Evolutionary conservation across 2,113 vertebrate species (phyloP).

Genomic region (Poicephalus meyeri): DNA sequence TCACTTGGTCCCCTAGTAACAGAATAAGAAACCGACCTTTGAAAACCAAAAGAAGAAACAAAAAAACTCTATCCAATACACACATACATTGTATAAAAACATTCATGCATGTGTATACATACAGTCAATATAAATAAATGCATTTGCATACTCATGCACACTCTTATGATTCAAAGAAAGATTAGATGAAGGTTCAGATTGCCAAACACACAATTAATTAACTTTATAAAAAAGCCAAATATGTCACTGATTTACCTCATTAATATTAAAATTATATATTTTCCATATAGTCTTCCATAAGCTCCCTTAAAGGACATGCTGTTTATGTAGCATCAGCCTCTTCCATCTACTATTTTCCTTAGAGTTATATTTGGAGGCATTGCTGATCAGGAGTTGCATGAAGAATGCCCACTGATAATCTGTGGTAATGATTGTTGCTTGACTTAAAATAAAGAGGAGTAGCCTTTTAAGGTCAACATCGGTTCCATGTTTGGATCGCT

Average conservation of each 20-base stretch:
- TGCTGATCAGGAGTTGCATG: conserved; percentile 10
- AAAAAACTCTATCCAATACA: not conserved
- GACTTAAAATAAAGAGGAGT: conserved; percentile 11
- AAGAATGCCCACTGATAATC: conserved; percentile 6
- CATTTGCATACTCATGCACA: not conserved
- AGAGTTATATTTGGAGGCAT: not conserved
- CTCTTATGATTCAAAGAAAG: not conserved
- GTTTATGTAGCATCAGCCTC: not conserved
- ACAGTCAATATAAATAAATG: not conserved
- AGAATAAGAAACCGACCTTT: not conserved
- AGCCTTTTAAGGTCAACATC: conserved; percentile 46
- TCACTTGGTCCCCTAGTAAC: not conserved
- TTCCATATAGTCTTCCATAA: not conserved
- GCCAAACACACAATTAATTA: not conserved
- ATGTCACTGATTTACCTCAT: not conserved
- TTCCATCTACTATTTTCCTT: not conserved
- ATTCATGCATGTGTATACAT: not conserved
- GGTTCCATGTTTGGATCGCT: conserved; percentile 48
- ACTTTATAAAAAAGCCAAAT: not conserved
- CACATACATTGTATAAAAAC: not conserved
- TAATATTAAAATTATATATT: not conserved
- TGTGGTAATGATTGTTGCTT: not conserved
- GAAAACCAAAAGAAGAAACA: not conserved
- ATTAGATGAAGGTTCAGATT: not conserved
- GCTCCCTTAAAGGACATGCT: not conserved